Evolutionary conservation across 1,140 invertebrate genomes (phyloP).

Genomic region (Antheraea pernyi): DNA sequence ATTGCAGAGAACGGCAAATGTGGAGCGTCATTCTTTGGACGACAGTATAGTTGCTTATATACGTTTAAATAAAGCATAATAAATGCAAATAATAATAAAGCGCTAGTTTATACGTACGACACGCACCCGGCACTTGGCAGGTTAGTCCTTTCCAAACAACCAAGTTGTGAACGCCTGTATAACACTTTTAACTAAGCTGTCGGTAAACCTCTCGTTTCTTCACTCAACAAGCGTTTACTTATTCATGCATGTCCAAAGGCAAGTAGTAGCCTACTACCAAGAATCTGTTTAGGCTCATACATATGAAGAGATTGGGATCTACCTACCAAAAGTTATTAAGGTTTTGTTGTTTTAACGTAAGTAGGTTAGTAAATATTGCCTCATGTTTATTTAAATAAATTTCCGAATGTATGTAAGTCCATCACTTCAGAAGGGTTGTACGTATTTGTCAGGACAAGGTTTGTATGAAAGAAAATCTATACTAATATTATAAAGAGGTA

Average conservation of each 20-base stretch:
- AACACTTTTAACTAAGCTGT: constrained; percentile 41
- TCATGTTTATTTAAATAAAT: no score
- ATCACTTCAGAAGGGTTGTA: no score
- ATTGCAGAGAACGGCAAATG: no score
- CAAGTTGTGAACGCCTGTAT: constrained; percentile 41
- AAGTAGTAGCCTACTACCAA: constrained; percentile 27
- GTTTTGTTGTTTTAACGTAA: background rate
- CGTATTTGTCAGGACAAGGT: no score
- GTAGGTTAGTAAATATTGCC: background rate
- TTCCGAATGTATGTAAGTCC: no score
- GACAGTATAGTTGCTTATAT: no score
- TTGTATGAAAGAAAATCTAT: no score
- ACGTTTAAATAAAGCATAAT: no score
- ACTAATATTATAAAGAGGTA: no score
- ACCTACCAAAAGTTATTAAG: background rate
- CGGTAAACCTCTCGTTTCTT: constrained; percentile 51
- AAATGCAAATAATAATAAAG: background rate
- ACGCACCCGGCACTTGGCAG: background rate
- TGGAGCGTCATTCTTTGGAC: no score
- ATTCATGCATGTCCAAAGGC: constrained; percentile 41
- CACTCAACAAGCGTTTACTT: constrained; percentile 42
- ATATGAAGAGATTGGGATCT: constrained; percentile 18
- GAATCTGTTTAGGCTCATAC: constrained; percentile 25
- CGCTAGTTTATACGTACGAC: background rate
- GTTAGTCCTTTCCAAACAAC: constrained; percentile 41